Base-by-base conservation (phyloP, 1,140 invertebrate genomes). In the Drosophila sp. region DNA sequence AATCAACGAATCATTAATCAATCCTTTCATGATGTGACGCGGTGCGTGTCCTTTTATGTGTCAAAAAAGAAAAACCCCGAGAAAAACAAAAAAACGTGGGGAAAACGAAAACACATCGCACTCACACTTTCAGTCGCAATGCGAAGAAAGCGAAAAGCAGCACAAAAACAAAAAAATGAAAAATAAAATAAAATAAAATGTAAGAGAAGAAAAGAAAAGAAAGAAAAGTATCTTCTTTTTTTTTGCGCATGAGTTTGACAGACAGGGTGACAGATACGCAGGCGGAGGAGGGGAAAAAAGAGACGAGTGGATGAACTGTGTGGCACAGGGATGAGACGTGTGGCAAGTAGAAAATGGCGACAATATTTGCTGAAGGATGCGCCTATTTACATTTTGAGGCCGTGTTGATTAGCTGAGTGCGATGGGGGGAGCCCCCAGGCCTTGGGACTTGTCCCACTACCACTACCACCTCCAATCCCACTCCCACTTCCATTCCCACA, bases 1-100 rank as follows among this genome's bases (percentile, higher is more conserved):
- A 91, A 91, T 91, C 90, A 91, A 91, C 80, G 90, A 91, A 91
- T 91, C 90, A 91, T 91, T 91, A 91, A 91, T 91, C 90, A 91
- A 91, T 91, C 90, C 90, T 91, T 91, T 91, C 90, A 91, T 91
- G 90, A 91, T 91, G 90, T 90, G 90, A 90, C 80, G 90, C 90
- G 90, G 90, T 91, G 90, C 90, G 90, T 91, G 90, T 91, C 90
- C 90, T 91, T 91, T 91, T 91, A 91, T 91, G 90, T 91, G 83
- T 76, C 77, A 91, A 75, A 89, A 89, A 77, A 76, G 70, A 77
- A 70, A 67, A 62, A 71, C 69, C 57, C 79, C 67, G 45, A 64
- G 45, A 61, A 61, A 82, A 76, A 51, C 45, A 76, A 62, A 50
- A 50, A 66, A 71, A 77, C 27, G 58, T 75, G 83, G 78, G 80